Base-by-base conservation (phyloP, 2,888 invertebrate genomes). In the Nemapogon koenigi region DNA sequence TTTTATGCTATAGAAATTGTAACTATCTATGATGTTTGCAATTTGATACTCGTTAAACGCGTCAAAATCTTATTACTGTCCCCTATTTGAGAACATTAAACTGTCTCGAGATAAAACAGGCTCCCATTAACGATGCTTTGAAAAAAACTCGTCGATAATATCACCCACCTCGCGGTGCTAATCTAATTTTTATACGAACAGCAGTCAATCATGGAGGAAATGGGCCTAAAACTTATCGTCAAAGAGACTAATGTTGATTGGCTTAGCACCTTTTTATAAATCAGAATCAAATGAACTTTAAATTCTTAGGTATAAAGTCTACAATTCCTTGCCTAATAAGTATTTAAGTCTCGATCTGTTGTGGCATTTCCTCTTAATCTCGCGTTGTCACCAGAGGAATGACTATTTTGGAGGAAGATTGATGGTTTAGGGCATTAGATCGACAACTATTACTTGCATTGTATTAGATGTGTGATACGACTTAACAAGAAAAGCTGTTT, bases 71-170 rank as follows among this genome's bases (percentile, higher is more conserved):
- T 70, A 69, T 76, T 76, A 76, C 65, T 61, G 63, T 64, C 71
- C 45, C 75, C 75, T 72, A 73, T 72, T 73, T 73, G 71, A 73
- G 64, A 56, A 70, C 64, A 73, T 76, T 76, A 75, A 61, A 61
- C 62, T 4, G 57, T 55, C 58, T 55, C 49, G 75, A 76, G 75
- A 78, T 76, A 78, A 76, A 76, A 72, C 78, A 78, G 78, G 62
- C 64, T 48, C 60, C 75, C 70, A 76, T 78, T 78, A 76, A 70
- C 52, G 55, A 59, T 49, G 54, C 53, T 59, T 55, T 55, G 55
- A 50, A 55, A 66, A 37, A 73, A 71, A 55, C 45, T 62, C 57
- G 57, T 55, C 70, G 73, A 75, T 67, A 55, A 54, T 62, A 75
- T 75, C 73, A 53, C 35, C 36, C 49, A 55, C 56, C 57, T 62